phyloP scores from a whole-genome alignment of 2,888 invertebrate genomes.

The Tinea trinotella region DNA sequence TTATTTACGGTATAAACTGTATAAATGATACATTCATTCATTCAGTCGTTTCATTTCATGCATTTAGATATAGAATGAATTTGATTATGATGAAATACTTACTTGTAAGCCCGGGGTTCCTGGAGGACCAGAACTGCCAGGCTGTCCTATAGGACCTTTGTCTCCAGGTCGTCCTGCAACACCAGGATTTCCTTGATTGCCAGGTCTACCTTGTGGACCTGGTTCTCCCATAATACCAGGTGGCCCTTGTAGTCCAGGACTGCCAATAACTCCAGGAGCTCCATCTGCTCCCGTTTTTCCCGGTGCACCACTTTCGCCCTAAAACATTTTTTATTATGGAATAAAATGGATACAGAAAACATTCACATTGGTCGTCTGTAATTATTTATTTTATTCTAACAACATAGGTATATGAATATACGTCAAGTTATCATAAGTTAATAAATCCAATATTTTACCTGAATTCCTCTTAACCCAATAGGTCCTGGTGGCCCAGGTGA shows the following conservation, averaged over 20 bases:
- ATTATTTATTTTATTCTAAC: background rate
- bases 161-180: conserved; percentile 82
- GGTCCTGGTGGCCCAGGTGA: conserved; percentile 75
- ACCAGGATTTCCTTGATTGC: conserved; percentile 81
- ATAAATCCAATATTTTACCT: no score
- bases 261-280: conserved; percentile 77
- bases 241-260: conserved; percentile 77
- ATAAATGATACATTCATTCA: no score
- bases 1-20: background rate
- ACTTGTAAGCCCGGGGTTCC: conserved; percentile 82
- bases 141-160: conserved; percentile 79
- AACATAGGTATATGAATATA: background rate
- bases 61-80: no score
- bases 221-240: conserved; percentile 75
- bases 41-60: no score
- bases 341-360: background rate
- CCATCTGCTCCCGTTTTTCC: conserved; percentile 84
- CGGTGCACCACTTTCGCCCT: conserved; percentile 80
- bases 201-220: conserved; percentile 74
- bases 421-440: background rate
- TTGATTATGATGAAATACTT: no score
- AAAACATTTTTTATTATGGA: conserved; percentile 19
- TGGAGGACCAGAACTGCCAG: conserved; percentile 75
- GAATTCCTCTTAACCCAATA: conserved; percentile 75
- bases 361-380: background rate